phyloP scores from a whole-genome alignment of 2,113 vertebrate species.

The Agapornis roseicollis region DNA sequence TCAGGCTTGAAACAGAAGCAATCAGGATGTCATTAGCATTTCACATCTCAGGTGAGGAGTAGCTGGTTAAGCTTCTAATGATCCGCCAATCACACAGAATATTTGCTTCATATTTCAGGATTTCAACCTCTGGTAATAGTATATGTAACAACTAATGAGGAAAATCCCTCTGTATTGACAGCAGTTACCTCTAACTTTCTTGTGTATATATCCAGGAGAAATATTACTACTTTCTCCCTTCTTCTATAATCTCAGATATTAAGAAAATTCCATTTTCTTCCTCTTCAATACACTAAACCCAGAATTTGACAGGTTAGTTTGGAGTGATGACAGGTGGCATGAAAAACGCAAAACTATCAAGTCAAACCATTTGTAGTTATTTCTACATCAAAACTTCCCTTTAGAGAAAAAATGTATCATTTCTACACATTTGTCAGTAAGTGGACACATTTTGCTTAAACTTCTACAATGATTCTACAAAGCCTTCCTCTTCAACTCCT shows the following conservation, averaged over 20 bases:
- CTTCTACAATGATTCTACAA: neutral
- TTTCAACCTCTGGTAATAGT: neutral
- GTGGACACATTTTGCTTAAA: neutral
- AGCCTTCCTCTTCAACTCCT: neutral
- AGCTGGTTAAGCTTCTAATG: neutral
- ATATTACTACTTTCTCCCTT: neutral
- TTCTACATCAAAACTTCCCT: neutral
- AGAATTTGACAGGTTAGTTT: neutral
- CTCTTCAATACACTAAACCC: neutral
- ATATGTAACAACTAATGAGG: neutral
- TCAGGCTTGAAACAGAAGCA: neutral
- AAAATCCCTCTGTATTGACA: neutral
- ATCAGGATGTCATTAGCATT: neutral
- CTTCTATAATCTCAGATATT: neutral
- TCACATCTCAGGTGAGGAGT: neutral
- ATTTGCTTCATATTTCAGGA: neutral
- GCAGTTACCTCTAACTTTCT: neutral
- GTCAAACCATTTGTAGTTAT: neutral
- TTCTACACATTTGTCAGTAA: neutral
- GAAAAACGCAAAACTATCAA: neutral
- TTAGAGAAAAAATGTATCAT: neutral
- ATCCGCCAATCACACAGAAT: neutral
- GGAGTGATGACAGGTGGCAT: neutral
- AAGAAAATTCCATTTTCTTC: neutral
- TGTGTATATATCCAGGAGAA: neutral